Evolutionary conservation across 2,888 invertebrate genomes (phyloP).

Genomic region (Venusia cambrica): DNA sequence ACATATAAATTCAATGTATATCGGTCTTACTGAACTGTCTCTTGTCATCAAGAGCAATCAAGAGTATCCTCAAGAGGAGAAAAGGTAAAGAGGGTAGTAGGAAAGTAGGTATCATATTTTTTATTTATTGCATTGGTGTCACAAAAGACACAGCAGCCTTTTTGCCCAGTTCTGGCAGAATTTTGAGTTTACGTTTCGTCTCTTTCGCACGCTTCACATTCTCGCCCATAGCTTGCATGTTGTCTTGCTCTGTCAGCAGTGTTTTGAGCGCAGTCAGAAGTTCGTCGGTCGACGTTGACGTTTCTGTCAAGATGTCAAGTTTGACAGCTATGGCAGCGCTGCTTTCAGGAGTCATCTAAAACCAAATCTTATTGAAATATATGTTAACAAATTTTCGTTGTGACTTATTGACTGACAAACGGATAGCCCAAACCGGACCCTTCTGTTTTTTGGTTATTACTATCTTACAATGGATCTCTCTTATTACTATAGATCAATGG

Average conservation of each 20-base stretch:
- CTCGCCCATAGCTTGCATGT: constrained; percentile 41
- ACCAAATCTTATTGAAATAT: neutral
- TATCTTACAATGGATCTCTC: no score
- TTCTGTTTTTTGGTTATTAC: no score
- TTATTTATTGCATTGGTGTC: constrained; percentile 25
- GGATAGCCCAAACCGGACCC: no score
- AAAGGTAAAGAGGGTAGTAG: no score
- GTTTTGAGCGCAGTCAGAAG: constrained; percentile 30
- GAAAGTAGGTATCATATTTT: no score
- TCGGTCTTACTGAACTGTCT: no score
- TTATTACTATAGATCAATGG: no score
- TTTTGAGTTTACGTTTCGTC: constrained; percentile 34
- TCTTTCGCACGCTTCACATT: constrained; percentile 42
- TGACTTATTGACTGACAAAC: no score
- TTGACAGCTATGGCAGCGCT: constrained; percentile 57
- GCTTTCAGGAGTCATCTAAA: constrained; percentile 54
- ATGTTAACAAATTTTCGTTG: no score
- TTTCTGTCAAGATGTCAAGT: constrained; percentile 45
- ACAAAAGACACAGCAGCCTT: constrained; percentile 52
- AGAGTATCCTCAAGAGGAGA: no score
- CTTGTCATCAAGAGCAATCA: no score
- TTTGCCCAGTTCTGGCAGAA: constrained; percentile 48
- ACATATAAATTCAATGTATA: no score
- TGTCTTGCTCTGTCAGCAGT: constrained; percentile 44
- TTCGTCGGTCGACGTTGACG: constrained; percentile 29